Conservation (phyloP, 1,140 invertebrate genomes). For the Heliconius eleuchia region DNA sequence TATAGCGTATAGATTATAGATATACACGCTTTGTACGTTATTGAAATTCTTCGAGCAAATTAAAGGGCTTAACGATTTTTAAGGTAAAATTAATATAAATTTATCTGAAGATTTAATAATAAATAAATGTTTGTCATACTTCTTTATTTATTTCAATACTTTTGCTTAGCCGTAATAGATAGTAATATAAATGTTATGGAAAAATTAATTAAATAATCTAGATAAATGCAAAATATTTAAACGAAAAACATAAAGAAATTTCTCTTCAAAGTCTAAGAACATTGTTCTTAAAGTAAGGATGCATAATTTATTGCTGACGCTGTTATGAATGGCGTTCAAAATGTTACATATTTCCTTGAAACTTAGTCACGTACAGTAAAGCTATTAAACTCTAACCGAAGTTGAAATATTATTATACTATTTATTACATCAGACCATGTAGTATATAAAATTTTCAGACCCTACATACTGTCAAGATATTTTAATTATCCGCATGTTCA, state of each 20-base stretch:
- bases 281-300: constrained; percentile 5
- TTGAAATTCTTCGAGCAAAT: constrained; percentile 45
- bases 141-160: background rate
- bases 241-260: background rate
- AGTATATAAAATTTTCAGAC: background rate
- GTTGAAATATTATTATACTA: constrained; percentile 13
- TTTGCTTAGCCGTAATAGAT: background rate
- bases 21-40: constrained; percentile 32
- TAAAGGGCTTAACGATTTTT: constrained; percentile 29
- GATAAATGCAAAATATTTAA: background rate
- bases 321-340: constrained; percentile 7
- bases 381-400: constrained; percentile 27
- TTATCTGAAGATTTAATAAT: background rate
- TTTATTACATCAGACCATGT: background rate
- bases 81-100: constrained; percentile 30
- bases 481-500: background rate
- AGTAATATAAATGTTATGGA: no score
- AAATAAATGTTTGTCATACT: background rate
- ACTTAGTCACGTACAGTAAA: constrained; percentile 26
- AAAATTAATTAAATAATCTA: no score
- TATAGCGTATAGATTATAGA: constrained; percentile 37
- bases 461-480: background rate
- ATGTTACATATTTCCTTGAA: constrained; percentile 25
- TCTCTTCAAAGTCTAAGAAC: background rate
- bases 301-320: constrained; percentile 6